These are phyloP conservation scores for Drosophila varians DNA, from an alignment of 1,140 invertebrate genomes.

Conservation along the genomic window DNA sequence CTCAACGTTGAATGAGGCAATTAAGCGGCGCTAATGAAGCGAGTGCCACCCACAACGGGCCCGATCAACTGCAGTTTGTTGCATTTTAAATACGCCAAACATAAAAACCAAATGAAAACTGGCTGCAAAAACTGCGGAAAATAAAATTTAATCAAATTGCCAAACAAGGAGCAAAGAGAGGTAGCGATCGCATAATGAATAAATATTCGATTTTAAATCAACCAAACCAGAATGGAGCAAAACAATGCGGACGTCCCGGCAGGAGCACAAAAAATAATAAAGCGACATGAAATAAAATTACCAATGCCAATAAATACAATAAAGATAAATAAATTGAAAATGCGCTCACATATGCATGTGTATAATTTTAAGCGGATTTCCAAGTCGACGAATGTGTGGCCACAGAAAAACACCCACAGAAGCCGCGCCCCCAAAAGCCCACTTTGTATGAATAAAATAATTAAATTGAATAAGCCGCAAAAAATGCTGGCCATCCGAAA, in stretches of 20 bases:
- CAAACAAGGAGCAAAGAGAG: conserved; percentile 7
- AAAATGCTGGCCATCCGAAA: conserved; percentile 3
- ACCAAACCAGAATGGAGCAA: conserved; percentile 30
- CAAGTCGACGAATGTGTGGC: conserved; percentile 59
- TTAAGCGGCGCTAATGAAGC: conserved; percentile 53
- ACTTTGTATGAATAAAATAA: conserved; percentile 46
- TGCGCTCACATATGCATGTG: conserved; percentile 1
- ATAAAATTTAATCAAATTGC: conserved; percentile 41
- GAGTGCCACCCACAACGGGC: not conserved
- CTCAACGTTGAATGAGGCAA: conserved; percentile 39
- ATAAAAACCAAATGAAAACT: conserved; percentile 18
- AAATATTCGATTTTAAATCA: conserved; percentile 45
- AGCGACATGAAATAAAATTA: conserved; percentile 29
- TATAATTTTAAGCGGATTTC: conserved; percentile 61
- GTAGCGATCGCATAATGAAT: conserved; percentile 30
- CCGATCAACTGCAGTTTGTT: conserved; percentile 11
- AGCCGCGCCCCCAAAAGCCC: conserved; percentile 11
- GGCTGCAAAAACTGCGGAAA: conserved; percentile 1
- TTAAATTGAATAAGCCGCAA: conserved; percentile 59
- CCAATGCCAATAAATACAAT: conserved; percentile 22
- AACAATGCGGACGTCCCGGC: conserved; percentile 23
- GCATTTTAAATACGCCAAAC: conserved; percentile 28
- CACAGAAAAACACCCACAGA: conserved; percentile 45
- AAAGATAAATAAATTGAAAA: conserved; percentile 26
- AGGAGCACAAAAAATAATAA: conserved; percentile 7